Base-by-base conservation (phyloP, 2,113 vertebrate species). In the Thamnaconus septentrionalis region DNA sequence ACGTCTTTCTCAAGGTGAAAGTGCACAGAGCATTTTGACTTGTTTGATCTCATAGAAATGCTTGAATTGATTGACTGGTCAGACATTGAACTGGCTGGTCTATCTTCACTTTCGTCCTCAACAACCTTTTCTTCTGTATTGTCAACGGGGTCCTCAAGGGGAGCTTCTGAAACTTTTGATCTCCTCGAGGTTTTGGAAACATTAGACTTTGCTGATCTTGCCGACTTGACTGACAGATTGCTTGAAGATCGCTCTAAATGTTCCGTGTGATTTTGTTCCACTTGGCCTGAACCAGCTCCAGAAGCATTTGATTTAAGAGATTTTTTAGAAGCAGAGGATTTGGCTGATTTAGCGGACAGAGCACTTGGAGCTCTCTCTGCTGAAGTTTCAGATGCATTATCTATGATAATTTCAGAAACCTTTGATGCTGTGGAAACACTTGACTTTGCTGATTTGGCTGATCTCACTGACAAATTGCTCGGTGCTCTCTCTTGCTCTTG, bases 301-400 rank as follows among this genome's bases (percentile, higher is more conserved):
- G n/a, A 5, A 5, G n/a, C 4, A 47, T 66, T 56, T 42, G 57
- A 60, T 18, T n/a, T 53, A 1, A 12, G 8, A 47, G 61, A 78
- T 57, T 44, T 64, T 41, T 12, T 72, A 44, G 87, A 90, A 51
- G 55, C 66, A 7, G 7, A 18, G 3, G 87, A 89, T 47, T 83
- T 85, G 8, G 4, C 64, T 5, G 87, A 76, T 57, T 56, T 71
- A 3, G 7, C 69, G 11, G 90, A 91, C 46, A 59, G 50, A 10
- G 59, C 73, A 60, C 82, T 85, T 6, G 9, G 46, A 39, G 73
- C 9, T 70, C 85, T 73, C 9, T 67, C 64, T 73, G 6, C 52
- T 4, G 41, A 39, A 40, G n/a, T 31, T 18, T 71, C 60, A 41
- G 4, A 4, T 31, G 3, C 4, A 1, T 61, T 44, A 1, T 76